Conservation (phyloP, 2,888 invertebrate genomes). For the Parnassius glacialis region DNA sequence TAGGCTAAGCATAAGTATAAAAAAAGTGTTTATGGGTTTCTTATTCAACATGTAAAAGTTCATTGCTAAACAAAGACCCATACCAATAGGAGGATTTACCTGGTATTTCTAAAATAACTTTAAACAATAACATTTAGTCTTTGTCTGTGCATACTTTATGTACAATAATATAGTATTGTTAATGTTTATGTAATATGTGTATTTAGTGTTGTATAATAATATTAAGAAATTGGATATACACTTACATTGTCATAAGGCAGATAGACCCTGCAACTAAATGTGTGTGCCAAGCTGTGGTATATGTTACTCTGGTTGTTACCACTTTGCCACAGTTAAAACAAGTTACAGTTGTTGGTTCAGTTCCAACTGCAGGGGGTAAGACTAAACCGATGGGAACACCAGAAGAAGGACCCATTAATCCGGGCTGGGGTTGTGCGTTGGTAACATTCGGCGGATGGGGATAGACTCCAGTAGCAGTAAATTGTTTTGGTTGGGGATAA, state of each 20-base stretch:
- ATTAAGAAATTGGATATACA: constrained; percentile 26
- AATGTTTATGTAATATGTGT: too few relatives aligned
- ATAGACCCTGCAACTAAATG: constrained; percentile 72
- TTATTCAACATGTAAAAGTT: too few relatives aligned
- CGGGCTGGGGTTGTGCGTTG: constrained; percentile 51
- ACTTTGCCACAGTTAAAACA: constrained; percentile 73
- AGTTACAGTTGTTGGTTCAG: constrained; percentile 68
- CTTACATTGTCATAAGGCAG: constrained; percentile 74
- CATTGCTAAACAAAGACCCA: too few relatives aligned
- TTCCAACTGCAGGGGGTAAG: constrained; percentile 65
- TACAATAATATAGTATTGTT: too few relatives aligned
- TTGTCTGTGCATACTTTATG: too few relatives aligned
- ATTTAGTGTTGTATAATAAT: too few relatives aligned
- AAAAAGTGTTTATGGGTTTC: too few relatives aligned
- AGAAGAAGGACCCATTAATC: constrained; percentile 46
- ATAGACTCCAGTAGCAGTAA: constrained; percentile 67
- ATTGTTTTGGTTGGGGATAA: constrained; percentile 57
- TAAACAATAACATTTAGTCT: too few relatives aligned
- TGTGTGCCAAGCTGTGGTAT: constrained; percentile 75
- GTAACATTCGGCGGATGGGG: constrained; percentile 62
- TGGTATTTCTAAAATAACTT: too few relatives aligned
- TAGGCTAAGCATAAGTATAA: too few relatives aligned
- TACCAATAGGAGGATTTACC: too few relatives aligned
- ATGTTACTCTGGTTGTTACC: constrained; percentile 71
- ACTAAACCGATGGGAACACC: constrained; percentile 60